Base-by-base conservation (phyloP, 2,888 invertebrate species). In the Ophraella communa region DNA sequence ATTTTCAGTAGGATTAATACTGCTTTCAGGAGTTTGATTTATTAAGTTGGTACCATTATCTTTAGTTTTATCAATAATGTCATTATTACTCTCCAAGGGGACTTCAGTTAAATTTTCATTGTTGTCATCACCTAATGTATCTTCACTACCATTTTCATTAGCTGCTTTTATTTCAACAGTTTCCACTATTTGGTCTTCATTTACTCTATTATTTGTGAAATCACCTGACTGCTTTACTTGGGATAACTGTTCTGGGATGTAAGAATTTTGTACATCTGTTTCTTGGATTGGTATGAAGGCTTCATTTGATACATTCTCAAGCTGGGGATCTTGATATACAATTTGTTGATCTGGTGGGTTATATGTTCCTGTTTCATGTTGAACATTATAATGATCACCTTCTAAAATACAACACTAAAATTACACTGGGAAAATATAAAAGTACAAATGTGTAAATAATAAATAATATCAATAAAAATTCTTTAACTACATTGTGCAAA, bases 281-380 rank as follows among this genome's bases (percentile, higher is more conserved):
- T 59, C 59, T 45, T 30, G 23, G 20, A 33, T 27, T 18, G 51
- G 3, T 24, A 35, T 51, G 24, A 51, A 59, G 10, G n/a, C 8
- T n/a, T 51, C 39, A 33, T 49, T 21, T n/a, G 59, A 14, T 23
- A 39, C 21, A 27, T 39, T 59, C 24, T 51, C 49, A 24, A 51
- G 23, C 35, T 24, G 17, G 4, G 49, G 51, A 51, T 35, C 59
- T 51, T 51, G 51, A 11, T 59, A 59, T 27, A 14, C 21, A 23
- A 51, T 24, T 14, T 51, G 45, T 18, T 51, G 59, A n/a, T 39
- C 51, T 17, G 59, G 27, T 21, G 51, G 42, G 30, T 59, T 59
- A 24, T 51, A 59, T 3, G 35, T 18, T 11, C 33, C 49, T 14
- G 51, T 24, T 35, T 47, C 24, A 23, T 24, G 35, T 42, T 51